Conservation (phyloP, 2,888 invertebrate genomes). For the Hirtodrosophila duncani region DNA sequence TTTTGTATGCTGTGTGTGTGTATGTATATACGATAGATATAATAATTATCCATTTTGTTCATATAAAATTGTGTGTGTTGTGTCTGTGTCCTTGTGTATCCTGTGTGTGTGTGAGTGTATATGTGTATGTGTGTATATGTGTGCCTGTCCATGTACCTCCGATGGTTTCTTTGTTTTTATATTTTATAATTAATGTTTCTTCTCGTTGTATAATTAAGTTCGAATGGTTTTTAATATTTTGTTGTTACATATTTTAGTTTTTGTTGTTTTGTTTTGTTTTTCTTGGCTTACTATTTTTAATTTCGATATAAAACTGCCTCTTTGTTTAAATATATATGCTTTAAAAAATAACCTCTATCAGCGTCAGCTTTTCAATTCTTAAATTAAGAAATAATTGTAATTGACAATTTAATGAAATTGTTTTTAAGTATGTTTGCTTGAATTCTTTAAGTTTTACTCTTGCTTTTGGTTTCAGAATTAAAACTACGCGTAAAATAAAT, state of each 20-base stretch:
- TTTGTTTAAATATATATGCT: constrained; percentile 55
- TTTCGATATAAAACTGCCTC: constrained; percentile 67
- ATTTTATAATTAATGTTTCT: constrained; percentile 33
- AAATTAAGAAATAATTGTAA: constrained; percentile 69
- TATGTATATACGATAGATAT: constrained; percentile 41
- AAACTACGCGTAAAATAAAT: constrained; percentile 71
- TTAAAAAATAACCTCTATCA: constrained; percentile 69
- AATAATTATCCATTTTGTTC: constrained; percentile 29
- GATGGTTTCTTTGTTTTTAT: constrained; percentile 32
- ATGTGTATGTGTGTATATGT: constrained; percentile 25
- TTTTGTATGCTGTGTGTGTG: background rate
- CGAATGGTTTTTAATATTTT: constrained; percentile 74
- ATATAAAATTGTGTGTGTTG: constrained; percentile 42
- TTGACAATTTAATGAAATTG: constrained; percentile 72
- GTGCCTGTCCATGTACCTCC: constrained; percentile 48
- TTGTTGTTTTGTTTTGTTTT: constrained; percentile 6
- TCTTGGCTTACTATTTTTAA: constrained; percentile 54
- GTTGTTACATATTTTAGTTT: constrained; percentile 37
- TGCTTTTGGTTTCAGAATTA: constrained; percentile 51
- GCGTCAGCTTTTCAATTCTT: constrained; percentile 54
- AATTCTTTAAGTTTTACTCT: constrained; percentile 13
- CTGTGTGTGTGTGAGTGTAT: constrained; percentile 16
- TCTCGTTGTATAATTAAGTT: constrained; percentile 77
- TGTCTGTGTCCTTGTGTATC: background rate
- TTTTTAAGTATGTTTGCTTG: constrained; percentile 28